These are phyloP conservation scores for Halotydeus destructor DNA, from an alignment of 1,140 invertebrate species.

Conservation along the genomic window DNA sequence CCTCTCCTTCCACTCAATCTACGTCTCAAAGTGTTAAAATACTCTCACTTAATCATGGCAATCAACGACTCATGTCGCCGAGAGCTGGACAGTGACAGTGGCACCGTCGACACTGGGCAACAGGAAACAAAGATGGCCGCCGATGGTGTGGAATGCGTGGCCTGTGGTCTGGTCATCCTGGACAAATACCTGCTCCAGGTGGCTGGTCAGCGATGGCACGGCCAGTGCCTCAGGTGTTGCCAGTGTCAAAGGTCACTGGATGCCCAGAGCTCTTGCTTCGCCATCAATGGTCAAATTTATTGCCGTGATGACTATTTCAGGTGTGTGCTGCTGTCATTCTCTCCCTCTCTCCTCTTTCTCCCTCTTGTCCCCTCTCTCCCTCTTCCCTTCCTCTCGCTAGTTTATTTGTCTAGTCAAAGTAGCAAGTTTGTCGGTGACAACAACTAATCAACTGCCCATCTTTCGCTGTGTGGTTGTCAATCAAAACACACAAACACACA, in stretches of 20 bases:
- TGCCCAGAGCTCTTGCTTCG: slow-evolving; percentile 76
- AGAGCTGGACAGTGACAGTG: not conserved
- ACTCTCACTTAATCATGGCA: too few relatives aligned
- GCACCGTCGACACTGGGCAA: not conserved
- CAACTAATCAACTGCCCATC: too few relatives aligned
- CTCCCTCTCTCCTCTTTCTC: too few relatives aligned
- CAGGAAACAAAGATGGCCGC: slow-evolving; percentile 4
- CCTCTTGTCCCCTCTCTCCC: not conserved
- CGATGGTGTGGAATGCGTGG: slow-evolving; percentile 40
- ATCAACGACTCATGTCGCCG: too few relatives aligned
- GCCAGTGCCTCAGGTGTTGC: slow-evolving; percentile 49
- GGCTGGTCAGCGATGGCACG: slow-evolving; percentile 73
- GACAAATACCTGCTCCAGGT: slow-evolving; percentile 72
- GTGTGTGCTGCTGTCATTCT: too few relatives aligned
- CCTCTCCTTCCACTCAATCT: too few relatives aligned
- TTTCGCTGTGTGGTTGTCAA: too few relatives aligned
- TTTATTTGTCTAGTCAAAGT: too few relatives aligned
- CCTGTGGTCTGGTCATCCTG: slow-evolving; percentile 56
- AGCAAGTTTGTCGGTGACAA: too few relatives aligned
- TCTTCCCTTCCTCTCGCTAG: not conserved
- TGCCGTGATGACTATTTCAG: slow-evolving; percentile 94
- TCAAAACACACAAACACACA: too few relatives aligned
- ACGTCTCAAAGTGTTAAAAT: too few relatives aligned
- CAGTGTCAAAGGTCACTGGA: slow-evolving; percentile 65
- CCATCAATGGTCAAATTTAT: slow-evolving; percentile 78